Conservation (phyloP, 2,113 vertebrate genomes). For the Cephalopholis sonnerati region DNA sequence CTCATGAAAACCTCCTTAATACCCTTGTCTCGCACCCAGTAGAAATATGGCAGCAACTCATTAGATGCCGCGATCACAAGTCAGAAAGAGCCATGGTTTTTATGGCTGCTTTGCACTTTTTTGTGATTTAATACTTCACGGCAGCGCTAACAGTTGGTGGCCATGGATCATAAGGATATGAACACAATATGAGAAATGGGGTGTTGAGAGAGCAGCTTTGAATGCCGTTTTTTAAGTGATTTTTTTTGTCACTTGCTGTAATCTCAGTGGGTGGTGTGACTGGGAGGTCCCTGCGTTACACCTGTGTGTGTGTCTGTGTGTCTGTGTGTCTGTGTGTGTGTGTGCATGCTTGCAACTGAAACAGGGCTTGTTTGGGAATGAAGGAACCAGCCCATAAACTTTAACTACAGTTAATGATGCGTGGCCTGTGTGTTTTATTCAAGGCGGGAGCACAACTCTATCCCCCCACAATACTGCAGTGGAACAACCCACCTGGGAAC, state of each 20-base stretch:
- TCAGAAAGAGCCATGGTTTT: conserved; percentile 43
- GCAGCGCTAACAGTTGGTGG: conserved; percentile 62
- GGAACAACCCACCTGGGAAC: conserved; percentile 56
- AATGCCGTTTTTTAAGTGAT: conserved; percentile 40
- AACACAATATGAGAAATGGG: conserved; percentile 51
- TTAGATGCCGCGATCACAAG: conserved; percentile 33
- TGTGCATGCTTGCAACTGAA: conserved; percentile 43
- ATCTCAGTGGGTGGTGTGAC: conserved; percentile 70
- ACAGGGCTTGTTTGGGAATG: conserved; percentile 56
- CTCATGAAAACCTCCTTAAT: conserved; percentile 65
- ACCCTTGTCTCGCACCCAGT: conserved; percentile 43
- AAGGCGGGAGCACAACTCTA: conserved; percentile 48
- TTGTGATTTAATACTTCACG: conserved; percentile 47
- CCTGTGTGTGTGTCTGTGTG: conserved; percentile 55
- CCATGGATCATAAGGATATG: conserved; percentile 58
- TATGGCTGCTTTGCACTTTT: conserved; percentile 56
- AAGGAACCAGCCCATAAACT: conserved; percentile 76
- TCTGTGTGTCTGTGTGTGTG: conserved; percentile 22
- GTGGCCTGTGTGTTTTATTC: conserved; percentile 74
- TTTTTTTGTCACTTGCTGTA: conserved; percentile 67
- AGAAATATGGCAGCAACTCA: conserved; percentile 47
- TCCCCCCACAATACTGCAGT: conserved; percentile 31
- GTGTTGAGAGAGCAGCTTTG: conserved; percentile 57
- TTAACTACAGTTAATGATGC: conserved; percentile 79
- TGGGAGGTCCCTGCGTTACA: conserved; percentile 73